Evolutionary conservation across 2,797 vertebrate species (phyloP).

Genomic region (Sarcoramphus papa): DNA sequence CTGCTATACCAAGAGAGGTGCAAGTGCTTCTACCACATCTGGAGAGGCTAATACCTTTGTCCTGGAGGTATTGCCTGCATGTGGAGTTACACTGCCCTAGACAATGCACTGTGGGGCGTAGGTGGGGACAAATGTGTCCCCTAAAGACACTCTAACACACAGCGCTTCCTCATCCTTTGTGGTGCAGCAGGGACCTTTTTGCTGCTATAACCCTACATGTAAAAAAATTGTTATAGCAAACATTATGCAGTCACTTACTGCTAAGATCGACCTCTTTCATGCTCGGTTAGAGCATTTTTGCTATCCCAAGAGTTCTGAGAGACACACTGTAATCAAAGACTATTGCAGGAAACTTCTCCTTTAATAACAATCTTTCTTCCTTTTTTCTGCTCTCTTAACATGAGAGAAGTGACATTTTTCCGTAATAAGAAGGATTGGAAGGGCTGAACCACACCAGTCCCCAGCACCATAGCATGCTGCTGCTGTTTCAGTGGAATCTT

Average conservation of each 20-base stretch:
- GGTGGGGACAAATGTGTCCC: background rate
- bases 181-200: background rate
- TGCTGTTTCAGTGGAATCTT: constrained; percentile 19
- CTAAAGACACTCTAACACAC: background rate
- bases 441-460: background rate
- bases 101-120: background rate
- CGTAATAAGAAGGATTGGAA: background rate
- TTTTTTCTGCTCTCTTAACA: background rate
- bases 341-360: background rate
- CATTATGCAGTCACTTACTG: background rate
- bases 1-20: background rate
- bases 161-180: background rate
- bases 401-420: background rate
- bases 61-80: background rate
- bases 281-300: background rate
- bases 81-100: background rate
- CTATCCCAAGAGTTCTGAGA: background rate
- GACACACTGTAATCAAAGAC: background rate
- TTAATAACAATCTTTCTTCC: background rate
- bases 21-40: background rate
- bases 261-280: background rate
- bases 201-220: background rate
- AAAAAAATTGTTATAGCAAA: background rate
- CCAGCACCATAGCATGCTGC: background rate
- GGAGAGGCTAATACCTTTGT: background rate